Percentiles rank a stretch among this genome's conserved stretches.
These are phyloP conservation scores for Limonius californicus DNA, from an alignment of 1,140 invertebrate genomes.

Conservation along the genomic window DNA sequence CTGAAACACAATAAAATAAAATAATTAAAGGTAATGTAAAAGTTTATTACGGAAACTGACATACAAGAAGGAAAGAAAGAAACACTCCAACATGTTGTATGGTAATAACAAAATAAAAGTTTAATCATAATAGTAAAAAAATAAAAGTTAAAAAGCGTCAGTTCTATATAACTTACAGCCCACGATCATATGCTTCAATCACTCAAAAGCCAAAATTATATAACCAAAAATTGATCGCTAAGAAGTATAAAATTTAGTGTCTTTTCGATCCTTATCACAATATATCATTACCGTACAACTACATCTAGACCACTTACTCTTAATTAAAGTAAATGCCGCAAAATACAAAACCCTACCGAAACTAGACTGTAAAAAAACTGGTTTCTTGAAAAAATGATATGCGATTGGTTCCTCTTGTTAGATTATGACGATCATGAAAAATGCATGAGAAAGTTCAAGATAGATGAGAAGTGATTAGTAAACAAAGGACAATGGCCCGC, in stretches of 20 bases:
- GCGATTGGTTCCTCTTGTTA: too few relatives aligned
- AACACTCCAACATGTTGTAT: not conserved
- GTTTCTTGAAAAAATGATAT: too few relatives aligned
- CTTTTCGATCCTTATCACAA: not conserved
- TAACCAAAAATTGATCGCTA: not conserved
- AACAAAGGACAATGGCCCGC: too few relatives aligned
- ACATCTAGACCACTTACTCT: not conserved
- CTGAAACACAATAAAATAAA: slow-evolving; percentile 37
- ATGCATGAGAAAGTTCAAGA: too few relatives aligned
- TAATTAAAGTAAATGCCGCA: too few relatives aligned
- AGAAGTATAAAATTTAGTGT: not conserved
- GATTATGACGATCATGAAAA: too few relatives aligned
- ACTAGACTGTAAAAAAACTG: too few relatives aligned
- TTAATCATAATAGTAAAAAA: not conserved
- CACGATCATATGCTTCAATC: not conserved
- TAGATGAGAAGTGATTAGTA: too few relatives aligned
- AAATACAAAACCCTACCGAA: too few relatives aligned
- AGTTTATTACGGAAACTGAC: not conserved
- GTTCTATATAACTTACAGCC: slow-evolving; percentile 47
- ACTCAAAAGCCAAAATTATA: not conserved
- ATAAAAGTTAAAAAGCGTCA: slow-evolving; percentile 32
- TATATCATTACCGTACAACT: not conserved
- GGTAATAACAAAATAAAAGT: not conserved
- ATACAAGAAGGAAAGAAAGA: not conserved
- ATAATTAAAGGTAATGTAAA: not conserved